Percentiles rank a stretch among this genome's conserved stretches.
phyloP scores from a whole-genome alignment of 2,888 invertebrate genomes.

The Yponomeuta evonymella region DNA sequence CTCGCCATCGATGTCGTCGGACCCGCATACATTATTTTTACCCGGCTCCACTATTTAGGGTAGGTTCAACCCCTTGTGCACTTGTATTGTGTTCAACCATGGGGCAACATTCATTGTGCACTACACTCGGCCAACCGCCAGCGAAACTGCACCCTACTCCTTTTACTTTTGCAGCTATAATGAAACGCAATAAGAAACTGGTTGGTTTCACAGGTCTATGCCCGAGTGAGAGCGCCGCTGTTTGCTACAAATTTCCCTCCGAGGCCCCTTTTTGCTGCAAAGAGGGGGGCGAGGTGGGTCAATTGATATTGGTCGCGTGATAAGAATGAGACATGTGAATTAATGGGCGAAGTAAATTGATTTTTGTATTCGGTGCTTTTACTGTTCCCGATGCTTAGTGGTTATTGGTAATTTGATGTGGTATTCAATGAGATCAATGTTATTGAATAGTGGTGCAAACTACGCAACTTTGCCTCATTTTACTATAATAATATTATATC shows the following conservation, averaged over 20 bases:
- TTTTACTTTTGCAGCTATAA: neutral
- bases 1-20: neutral
- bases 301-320: constrained; percentile 32
- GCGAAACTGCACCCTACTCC: neutral
- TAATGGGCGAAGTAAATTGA: constrained; percentile 72
- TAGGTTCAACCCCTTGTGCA: constrained; percentile 57
- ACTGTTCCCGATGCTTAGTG: constrained; percentile 1
- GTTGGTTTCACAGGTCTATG: neutral
- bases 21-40: constrained; percentile 33
- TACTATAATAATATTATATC: no score
- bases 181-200: neutral
- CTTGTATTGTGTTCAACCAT: constrained; percentile 63
- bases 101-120: constrained; percentile 65
- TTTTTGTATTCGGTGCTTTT: constrained; percentile 42
- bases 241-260: neutral
- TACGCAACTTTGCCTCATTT: neutral
- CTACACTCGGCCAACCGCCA: constrained; percentile 30
- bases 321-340: constrained; percentile 63
- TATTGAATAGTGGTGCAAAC: neutral
- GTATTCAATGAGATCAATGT: neutral
- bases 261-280: neutral
- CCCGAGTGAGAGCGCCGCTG: neutral
- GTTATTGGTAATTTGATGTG: neutral
- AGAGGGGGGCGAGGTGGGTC: constrained; percentile 34
- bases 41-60: constrained; percentile 42